Percentiles rank a stretch among this genome's conserved stretches.
Evolutionary conservation across 2,797 vertebrate genomes (phyloP).

Genomic region (Enteromius thamalakanensis): DNA sequence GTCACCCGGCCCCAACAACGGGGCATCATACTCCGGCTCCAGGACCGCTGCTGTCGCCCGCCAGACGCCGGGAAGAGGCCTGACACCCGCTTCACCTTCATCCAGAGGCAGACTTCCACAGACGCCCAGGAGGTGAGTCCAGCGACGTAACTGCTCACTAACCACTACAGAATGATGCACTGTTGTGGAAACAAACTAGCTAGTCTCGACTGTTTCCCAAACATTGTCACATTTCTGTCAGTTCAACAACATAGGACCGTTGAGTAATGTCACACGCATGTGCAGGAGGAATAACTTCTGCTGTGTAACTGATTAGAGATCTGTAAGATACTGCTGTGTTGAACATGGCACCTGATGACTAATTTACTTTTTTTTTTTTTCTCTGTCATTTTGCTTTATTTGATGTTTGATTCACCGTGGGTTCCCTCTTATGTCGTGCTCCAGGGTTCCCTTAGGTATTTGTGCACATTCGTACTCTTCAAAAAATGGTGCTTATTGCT

Average conservation of each 20-base stretch:
- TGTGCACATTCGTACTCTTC: too few relatives aligned
- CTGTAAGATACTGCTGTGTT: neutral
- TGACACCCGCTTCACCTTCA: slow-evolving; percentile 62
- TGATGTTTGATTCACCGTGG: too few relatives aligned
- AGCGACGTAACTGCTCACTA: neutral
- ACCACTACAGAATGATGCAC: too few relatives aligned
- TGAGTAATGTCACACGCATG: neutral
- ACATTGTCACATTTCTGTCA: neutral
- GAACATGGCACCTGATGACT: neutral
- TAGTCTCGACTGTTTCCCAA: too few relatives aligned
- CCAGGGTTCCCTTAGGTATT: too few relatives aligned
- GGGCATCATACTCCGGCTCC: slow-evolving; percentile 68
- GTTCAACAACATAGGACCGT: neutral
- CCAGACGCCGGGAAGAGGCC: slow-evolving; percentile 68
- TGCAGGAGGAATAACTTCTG: neutral
- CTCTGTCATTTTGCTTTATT: too few relatives aligned
- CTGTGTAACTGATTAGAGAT: neutral
- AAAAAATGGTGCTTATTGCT: too few relatives aligned
- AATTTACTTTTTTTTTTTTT: neutral
- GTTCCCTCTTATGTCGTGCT: too few relatives aligned
- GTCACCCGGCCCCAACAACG: slow-evolving; percentile 72
- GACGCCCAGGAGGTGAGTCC: slow-evolving; percentile 79
- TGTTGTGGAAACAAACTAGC: neutral
- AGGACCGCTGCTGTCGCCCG: slow-evolving; percentile 68
- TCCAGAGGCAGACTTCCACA: slow-evolving; percentile 81